A percentile compares a stretch with the other conserved stretches of the same genome.
phyloP scores from a whole-genome alignment of 2,797 vertebrate species.

The Chromobotia macracanthus region DNA sequence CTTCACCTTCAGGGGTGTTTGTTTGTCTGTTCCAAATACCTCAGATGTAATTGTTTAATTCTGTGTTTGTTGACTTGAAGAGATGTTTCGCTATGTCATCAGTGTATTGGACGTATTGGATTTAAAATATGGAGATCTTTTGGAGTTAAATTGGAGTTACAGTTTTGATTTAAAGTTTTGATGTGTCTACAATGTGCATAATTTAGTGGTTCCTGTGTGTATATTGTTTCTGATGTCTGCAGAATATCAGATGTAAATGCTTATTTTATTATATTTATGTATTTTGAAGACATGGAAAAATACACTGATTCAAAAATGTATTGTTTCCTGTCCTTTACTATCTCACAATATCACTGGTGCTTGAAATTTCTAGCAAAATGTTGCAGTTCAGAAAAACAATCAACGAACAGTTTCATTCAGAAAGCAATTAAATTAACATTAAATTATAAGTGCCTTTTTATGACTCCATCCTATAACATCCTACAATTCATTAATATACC shows the following conservation, averaged over 20 bases:
- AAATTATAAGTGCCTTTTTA: background rate
- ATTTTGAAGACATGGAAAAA: constrained; percentile 71
- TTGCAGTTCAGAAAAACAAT: background rate
- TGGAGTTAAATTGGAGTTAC: too few species aligned
- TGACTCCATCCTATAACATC: background rate
- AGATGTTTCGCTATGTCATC: background rate
- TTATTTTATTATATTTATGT: constrained; percentile 77
- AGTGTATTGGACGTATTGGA: background rate
- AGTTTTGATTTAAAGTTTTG: too few species aligned
- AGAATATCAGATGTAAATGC: constrained; percentile 71
- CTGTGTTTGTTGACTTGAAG: background rate
- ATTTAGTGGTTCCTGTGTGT: constrained; percentile 58
- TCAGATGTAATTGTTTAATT: constrained; percentile 56
- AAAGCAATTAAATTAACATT: background rate
- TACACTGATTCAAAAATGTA: constrained; percentile 60
- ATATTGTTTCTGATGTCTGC: constrained; percentile 64
- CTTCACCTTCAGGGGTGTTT: background rate
- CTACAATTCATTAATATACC: background rate
- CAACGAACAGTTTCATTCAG: too few species aligned
- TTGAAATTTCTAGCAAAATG: background rate
- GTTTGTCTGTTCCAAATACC: constrained; percentile 57
- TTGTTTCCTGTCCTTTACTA: constrained; percentile 49
- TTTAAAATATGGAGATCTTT: constrained; percentile 15
- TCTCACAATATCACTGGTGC: background rate
- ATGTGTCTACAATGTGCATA: constrained; percentile 56